Conservation (phyloP, 2,797 vertebrate genomes). For the Syngnathus acus region DNA sequence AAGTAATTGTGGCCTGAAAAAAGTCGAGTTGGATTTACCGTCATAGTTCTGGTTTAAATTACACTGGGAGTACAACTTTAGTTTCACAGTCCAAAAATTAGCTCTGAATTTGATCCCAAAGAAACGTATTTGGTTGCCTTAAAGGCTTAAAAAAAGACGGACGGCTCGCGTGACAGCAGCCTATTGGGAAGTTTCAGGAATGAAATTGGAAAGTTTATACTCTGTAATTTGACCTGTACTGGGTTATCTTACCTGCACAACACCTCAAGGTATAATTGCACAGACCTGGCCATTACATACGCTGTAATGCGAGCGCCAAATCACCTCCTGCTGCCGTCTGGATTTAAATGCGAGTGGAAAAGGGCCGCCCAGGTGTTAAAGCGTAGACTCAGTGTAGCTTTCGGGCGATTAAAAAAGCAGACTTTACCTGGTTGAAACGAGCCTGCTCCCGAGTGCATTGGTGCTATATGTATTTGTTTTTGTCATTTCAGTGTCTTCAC, state of each 20-base stretch:
- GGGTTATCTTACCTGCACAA: conserved; percentile 7
- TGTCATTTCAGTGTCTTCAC: conserved; percentile 1
- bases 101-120: neutral
- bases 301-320: conserved; percentile 5
- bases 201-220: neutral
- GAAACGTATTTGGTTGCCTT: neutral
- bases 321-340: conserved; percentile 5
- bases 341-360: conserved; percentile 4
- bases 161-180: neutral
- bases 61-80: neutral
- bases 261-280: conserved; percentile 1
- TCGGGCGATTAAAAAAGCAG: neutral
- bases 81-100: neutral
- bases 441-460: neutral
- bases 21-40: too few species aligned
- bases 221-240: neutral
- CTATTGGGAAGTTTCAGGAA: neutral
- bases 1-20: too few species aligned
- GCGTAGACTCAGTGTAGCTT: neutral
- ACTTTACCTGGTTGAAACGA: neutral
- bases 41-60: neutral
- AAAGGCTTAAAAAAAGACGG: neutral
- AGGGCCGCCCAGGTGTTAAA: conserved; percentile 1
- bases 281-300: conserved; percentile 4
- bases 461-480: neutral